A percentile compares a stretch with the other conserved stretches of the same genome.
Evolutionary conservation across 2,797 vertebrate genomes (phyloP).

Genomic region (Smutsia temminckii): DNA sequence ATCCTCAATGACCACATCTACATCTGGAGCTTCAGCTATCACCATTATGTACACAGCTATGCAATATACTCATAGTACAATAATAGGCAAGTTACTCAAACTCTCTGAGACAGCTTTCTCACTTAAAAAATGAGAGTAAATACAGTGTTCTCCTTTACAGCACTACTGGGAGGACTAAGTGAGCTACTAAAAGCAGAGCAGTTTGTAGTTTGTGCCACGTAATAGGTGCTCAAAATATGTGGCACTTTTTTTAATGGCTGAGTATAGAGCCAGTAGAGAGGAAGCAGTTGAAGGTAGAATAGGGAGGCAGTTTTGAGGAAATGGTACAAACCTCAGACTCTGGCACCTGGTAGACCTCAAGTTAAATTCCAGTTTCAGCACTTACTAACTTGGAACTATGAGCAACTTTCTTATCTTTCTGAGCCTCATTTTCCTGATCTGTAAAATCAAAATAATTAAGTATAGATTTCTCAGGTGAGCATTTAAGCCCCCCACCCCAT

Average conservation of each 20-base stretch:
- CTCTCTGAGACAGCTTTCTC: neutral
- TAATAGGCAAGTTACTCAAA: neutral
- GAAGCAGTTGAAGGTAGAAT: neutral
- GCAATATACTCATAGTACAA: neutral
- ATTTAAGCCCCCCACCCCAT: neutral
- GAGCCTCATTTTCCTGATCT: neutral
- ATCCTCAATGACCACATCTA: neutral
- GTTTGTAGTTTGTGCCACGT: neutral
- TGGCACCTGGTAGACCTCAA: neutral
- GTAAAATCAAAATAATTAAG: slow-evolving; percentile 29
- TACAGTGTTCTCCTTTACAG: neutral
- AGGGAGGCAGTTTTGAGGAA: neutral
- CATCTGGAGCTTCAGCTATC: neutral
- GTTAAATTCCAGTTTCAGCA: neutral
- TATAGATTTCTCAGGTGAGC: neutral
- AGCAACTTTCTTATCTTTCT: neutral
- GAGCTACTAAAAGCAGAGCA: neutral
- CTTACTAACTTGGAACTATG: neutral
- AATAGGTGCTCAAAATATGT: neutral
- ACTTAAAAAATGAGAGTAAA: neutral
- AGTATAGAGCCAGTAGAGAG: neutral
- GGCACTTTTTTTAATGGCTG: neutral
- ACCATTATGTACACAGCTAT: neutral
- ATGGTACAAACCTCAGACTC: neutral
- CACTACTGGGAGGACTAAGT: neutral